Evolutionary conservation across 2,888 invertebrate genomes (phyloP).

Genomic region (Parascotia fuliginaria): DNA sequence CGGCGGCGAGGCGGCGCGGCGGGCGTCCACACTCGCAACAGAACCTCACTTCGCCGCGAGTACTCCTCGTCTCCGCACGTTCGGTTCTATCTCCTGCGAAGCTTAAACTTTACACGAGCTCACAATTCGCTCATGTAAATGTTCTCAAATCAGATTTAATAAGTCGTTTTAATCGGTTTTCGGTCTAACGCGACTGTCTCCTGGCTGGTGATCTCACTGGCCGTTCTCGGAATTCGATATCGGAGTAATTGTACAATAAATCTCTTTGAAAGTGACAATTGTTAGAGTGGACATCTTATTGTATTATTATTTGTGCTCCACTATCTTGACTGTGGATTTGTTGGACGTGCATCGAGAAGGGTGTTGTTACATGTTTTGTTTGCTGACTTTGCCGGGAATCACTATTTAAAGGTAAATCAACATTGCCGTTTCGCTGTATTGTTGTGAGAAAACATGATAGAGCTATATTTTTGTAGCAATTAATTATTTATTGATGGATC

Average conservation of each 20-base stretch:
- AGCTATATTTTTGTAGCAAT: background rate
- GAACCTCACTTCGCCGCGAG: conserved; percentile 71
- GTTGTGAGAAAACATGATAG: background rate
- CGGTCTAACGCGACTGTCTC: conserved; percentile 22
- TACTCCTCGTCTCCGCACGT: conserved; percentile 56
- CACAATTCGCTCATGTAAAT: conserved; percentile 44
- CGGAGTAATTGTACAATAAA: conserved; percentile 40
- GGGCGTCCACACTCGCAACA: conserved; percentile 25
- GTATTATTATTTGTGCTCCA: conserved; percentile 47
- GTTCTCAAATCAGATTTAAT: conserved; percentile 39
- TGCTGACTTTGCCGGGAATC: conserved; percentile 34
- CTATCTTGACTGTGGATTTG: conserved; percentile 70
- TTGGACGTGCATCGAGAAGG: conserved; percentile 55
- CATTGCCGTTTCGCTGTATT: conserved; percentile 2
- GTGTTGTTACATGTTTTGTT: conserved; percentile 41
- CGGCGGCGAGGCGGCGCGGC: conserved; percentile 43
- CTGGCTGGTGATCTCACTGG: conserved; percentile 12
- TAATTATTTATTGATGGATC: no score
- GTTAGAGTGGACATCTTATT: conserved; percentile 61
- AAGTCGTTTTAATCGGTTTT: conserved; percentile 45
- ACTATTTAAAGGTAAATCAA: conserved; percentile 41
- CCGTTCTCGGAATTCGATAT: conserved; percentile 20
- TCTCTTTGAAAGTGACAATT: conserved; percentile 62
- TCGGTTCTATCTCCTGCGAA: conserved; percentile 30
- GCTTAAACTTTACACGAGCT: conserved; percentile 80